Percentiles rank a stretch among this genome's conserved stretches.
Conservation (phyloP, 2,113 vertebrate genomes). For the Neopipo cinnamomea region DNA sequence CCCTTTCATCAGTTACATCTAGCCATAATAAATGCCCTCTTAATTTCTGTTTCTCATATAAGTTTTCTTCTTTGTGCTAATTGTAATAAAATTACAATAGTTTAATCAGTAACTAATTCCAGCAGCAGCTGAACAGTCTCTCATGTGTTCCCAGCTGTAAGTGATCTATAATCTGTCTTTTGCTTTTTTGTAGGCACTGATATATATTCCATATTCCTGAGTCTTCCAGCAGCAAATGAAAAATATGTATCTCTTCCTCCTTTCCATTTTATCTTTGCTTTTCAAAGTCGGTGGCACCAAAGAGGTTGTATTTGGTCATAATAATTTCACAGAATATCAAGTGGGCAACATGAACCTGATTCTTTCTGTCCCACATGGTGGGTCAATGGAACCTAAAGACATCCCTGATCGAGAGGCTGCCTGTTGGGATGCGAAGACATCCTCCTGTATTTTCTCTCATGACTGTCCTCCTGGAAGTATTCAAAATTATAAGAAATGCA, state of each 20-base stretch:
- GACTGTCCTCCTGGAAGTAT: constrained; percentile 37
- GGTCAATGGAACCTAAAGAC: constrained; percentile 43
- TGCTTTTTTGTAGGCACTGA: constrained; percentile 4
- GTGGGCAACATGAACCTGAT: constrained; percentile 63
- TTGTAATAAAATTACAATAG: neutral
- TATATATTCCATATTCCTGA: neutral
- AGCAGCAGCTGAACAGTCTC: neutral
- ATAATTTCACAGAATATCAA: constrained; percentile 62
- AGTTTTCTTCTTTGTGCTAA: neutral
- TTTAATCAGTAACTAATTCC: constrained; percentile 4
- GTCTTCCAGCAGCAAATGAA: neutral
- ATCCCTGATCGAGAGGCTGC: constrained; percentile 57
- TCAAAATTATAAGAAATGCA: constrained; percentile 10
- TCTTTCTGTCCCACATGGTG: constrained; percentile 60
- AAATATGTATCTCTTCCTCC: neutral
- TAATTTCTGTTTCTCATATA: neutral
- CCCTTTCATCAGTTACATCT: neutral
- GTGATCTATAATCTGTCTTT: neutral
- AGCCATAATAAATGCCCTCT: neutral
- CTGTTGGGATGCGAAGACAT: constrained; percentile 39
- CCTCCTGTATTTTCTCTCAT: constrained; percentile 49
- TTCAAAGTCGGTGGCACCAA: neutral
- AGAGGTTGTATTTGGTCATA: constrained; percentile 33
- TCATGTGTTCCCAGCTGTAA: neutral
- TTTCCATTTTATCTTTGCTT: constrained; percentile 2